Percentiles rank a stretch among this genome's conserved stretches.
These are phyloP conservation scores for Drosophila subsilvestris DNA, from an alignment of 2,888 invertebrate genomes.

Conservation along the genomic window DNA sequence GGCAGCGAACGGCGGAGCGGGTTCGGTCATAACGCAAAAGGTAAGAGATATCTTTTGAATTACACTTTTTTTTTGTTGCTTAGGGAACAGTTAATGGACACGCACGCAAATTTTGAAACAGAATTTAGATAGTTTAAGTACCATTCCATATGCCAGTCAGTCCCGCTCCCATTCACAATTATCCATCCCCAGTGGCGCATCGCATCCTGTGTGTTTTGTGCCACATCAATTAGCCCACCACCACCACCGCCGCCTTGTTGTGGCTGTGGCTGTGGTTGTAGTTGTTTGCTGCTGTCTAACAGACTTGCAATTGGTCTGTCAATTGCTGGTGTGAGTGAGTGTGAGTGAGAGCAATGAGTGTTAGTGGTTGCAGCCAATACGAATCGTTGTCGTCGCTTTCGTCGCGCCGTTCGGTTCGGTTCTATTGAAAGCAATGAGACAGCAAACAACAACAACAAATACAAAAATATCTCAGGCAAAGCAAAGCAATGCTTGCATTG, in stretches of 20 bases:
- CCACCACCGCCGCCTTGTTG: constrained; percentile 24
- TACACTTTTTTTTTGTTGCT: constrained; percentile 9
- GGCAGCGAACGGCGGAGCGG: constrained; percentile 62
- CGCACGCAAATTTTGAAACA: constrained; percentile 60
- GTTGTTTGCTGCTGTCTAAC: constrained; percentile 53
- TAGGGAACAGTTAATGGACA: constrained; percentile 66
- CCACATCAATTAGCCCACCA: constrained; percentile 61
- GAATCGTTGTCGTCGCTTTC: constrained; percentile 60
- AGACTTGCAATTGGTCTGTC: constrained; percentile 80
- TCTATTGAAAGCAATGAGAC: constrained; percentile 75
- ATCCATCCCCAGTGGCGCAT: constrained; percentile 37
- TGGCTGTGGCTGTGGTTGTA: constrained; percentile 18
- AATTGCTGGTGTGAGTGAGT: constrained; percentile 66
- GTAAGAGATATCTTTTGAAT: constrained; percentile 76
- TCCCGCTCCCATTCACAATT: constrained; percentile 30
- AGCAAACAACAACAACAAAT: constrained; percentile 40
- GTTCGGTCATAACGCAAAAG: constrained; percentile 82
- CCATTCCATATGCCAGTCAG: constrained; percentile 11
- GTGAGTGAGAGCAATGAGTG: constrained; percentile 74
- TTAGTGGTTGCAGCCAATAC: constrained; percentile 77
- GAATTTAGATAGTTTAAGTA: neutral
- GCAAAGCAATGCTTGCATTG: constrained; percentile 59
- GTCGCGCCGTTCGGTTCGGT: constrained; percentile 53
- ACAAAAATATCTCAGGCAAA: constrained; percentile 16
- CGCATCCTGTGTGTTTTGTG: constrained; percentile 67